phyloP scores from a whole-genome alignment of 2,113 vertebrate genomes.

The Aptenodytes forsteri region DNA sequence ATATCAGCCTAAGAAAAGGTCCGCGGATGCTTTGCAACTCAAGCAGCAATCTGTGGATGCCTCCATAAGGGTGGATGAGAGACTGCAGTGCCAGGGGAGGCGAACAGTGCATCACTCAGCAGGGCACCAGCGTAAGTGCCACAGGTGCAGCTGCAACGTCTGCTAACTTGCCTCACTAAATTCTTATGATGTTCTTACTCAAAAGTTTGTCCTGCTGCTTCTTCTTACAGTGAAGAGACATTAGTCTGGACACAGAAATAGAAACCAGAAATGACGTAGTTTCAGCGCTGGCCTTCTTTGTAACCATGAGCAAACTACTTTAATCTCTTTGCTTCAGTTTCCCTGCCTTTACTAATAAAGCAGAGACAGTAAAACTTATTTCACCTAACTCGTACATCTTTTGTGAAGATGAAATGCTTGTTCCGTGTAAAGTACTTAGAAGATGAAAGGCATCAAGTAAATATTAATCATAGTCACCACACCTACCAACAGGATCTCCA shows the following conservation, averaged over 20 bases:
- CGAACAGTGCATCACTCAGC: not conserved
- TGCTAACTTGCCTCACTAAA: not conserved
- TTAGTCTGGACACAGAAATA: not conserved
- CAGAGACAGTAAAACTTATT: not conserved
- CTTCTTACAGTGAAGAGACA: not conserved
- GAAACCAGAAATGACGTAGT: slow-evolving; percentile 10
- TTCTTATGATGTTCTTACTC: not conserved
- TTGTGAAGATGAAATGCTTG: slow-evolving; percentile 21
- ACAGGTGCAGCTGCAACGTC: not conserved
- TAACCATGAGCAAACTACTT: not conserved
- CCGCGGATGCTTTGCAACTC: not conserved
- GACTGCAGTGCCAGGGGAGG: not conserved
- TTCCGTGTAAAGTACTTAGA: slow-evolving; percentile 24
- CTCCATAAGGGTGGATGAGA: not conserved
- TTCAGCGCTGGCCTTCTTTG: not conserved
- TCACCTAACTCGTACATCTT: slow-evolving; percentile 3
- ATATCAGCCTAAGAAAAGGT: not conserved
- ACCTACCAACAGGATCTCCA: slow-evolving; percentile 48
- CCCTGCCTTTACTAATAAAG: slow-evolving; percentile 18
- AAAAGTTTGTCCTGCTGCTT: not conserved
- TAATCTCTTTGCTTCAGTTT: not conserved
- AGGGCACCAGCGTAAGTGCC: not conserved
- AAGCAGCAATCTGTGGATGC: not conserved
- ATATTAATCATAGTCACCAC: slow-evolving; percentile 52
- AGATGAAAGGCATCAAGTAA: slow-evolving; percentile 44